A percentile compares a stretch with the other conserved stretches of the same genome.
These are phyloP conservation scores for Cyclura pinguis DNA, from an alignment of 2,797 vertebrate genomes.

Conservation along the genomic window DNA sequence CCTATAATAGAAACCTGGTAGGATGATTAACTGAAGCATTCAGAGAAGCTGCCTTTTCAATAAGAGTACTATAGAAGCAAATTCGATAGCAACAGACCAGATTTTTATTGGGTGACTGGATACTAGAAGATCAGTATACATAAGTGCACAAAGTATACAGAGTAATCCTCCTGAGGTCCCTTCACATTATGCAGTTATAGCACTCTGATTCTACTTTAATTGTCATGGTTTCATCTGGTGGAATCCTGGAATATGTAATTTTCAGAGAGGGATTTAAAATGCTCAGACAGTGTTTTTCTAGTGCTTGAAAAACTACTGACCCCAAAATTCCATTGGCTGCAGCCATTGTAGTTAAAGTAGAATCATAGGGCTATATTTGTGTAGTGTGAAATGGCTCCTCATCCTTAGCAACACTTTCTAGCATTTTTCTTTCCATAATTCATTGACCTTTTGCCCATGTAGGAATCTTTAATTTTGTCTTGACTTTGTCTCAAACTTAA, in stretches of 20 bases:
- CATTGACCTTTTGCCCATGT: not conserved
- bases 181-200: no score
- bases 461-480: not conserved
- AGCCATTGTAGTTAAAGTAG: no score
- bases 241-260: no score
- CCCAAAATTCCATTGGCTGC: no score
- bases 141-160: not conserved
- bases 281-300: no score
- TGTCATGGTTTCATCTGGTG: no score
- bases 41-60: not conserved
- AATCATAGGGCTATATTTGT: no score
- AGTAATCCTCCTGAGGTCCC: not conserved
- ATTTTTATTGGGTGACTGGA: not conserved
- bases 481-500: not conserved
- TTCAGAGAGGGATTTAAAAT: no score
- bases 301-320: no score
- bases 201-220: no score
- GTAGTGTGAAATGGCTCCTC: no score
- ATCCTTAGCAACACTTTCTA: not conserved
- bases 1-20: not conserved
- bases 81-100: not conserved
- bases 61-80: not conserved
- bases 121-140: not conserved
- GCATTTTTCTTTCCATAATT: not conserved
- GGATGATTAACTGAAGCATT: not conserved